phyloP scores from a whole-genome alignment of 2,113 vertebrate genomes.

The Phrynosoma platyrhinos region DNA sequence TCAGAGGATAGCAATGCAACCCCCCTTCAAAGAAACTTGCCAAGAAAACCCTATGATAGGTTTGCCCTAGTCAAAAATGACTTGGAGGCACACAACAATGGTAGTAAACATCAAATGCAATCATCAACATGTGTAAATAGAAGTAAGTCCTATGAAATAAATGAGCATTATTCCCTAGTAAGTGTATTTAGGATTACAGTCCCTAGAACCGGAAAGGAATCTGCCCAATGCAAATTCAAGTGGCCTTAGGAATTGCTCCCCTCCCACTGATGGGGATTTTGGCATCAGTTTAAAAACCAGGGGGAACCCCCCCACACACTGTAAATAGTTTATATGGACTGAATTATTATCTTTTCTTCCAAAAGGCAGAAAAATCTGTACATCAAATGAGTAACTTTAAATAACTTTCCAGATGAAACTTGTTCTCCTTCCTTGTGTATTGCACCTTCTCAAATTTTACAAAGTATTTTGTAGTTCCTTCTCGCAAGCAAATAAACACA shows the following conservation, averaged over 20 bases:
- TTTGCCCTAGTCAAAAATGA: no score
- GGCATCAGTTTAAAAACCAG: conserved; percentile 62
- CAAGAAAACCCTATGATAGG: no score
- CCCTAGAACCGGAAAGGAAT: background rate
- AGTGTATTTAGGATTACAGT: conserved; percentile 24
- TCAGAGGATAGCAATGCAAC: no score
- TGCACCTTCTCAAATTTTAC: conserved; percentile 50
- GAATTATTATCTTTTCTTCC: conserved; percentile 61
- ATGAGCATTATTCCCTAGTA: background rate
- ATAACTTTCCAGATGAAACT: conserved; percentile 36
- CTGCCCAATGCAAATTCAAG: conserved; percentile 51
- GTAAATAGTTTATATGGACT: conserved; percentile 28
- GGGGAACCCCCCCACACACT: conserved; percentile 28
- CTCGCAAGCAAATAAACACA: conserved; percentile 55
- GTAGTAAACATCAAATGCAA: conserved; percentile 48
- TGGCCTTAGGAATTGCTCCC: conserved; percentile 21
- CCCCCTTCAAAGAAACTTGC: no score
- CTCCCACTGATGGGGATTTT: conserved; percentile 44
- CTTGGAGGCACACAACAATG: conserved; percentile 5
- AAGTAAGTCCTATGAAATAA: background rate
- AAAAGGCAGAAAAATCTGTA: conserved; percentile 52
- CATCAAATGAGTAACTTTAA: conserved; percentile 53
- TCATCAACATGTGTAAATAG: background rate
- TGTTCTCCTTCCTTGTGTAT: conserved; percentile 55
- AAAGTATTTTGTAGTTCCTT: conserved; percentile 45